phyloP scores from a whole-genome alignment of 2,113 vertebrate species.

The Coracopsis vasa region DNA sequence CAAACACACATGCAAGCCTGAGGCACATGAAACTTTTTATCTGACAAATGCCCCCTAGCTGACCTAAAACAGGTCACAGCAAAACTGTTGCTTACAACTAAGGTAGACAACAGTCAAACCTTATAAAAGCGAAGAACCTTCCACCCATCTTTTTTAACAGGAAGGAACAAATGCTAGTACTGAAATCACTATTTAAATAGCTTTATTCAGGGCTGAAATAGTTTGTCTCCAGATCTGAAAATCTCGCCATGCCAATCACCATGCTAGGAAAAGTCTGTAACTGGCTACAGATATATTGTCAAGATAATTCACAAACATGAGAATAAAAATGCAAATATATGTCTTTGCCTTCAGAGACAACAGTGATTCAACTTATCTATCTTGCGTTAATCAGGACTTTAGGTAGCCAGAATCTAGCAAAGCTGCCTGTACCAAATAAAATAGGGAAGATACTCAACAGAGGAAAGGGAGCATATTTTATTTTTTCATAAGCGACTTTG shows the following conservation, averaged over 20 bases:
- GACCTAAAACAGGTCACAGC: background rate
- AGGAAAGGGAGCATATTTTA: background rate
- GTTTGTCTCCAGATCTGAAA: background rate
- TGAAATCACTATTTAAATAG: background rate
- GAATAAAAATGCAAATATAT: background rate
- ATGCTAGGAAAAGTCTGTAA: background rate
- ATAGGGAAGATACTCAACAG: background rate
- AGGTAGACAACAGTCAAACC: background rate
- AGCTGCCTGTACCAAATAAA: background rate
- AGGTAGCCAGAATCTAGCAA: background rate
- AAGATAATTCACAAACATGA: background rate
- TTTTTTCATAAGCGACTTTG: background rate
- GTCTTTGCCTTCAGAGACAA: background rate
- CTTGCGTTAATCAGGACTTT: background rate
- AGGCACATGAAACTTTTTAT: background rate
- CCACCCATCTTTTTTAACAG: background rate
- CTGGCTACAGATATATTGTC: background rate
- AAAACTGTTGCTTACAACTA: background rate
- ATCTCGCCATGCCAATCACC: background rate
- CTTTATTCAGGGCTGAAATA: background rate
- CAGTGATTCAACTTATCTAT: background rate
- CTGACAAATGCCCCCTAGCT: background rate
- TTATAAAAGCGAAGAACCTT: background rate
- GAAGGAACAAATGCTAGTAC: background rate
- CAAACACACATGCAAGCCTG: rapidly evolving